Percentiles rank a stretch among this genome's conserved stretches.
These are phyloP conservation scores for Alosa alosa DNA, from an alignment of 2,113 vertebrate species.

Conservation along the genomic window DNA sequence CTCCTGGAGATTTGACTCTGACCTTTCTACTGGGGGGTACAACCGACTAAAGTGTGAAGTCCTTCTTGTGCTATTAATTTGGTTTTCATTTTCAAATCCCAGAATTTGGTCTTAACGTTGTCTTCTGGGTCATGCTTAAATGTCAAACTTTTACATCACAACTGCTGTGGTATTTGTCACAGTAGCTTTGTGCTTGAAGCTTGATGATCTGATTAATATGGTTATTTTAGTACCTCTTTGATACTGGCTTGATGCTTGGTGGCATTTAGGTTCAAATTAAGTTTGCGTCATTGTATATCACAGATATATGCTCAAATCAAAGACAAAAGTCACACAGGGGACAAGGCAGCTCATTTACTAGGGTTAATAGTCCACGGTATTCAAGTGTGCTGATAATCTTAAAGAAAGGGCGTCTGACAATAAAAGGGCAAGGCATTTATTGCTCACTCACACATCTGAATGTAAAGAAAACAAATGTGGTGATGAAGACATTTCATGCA, in stretches of 20 bases:
- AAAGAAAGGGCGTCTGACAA: neutral
- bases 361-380: too few relatives aligned
- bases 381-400: too few relatives aligned
- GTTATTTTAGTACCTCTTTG: neutral
- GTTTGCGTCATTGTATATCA: neutral
- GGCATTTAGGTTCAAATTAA: neutral
- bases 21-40: neutral
- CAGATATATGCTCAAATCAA: too few relatives aligned
- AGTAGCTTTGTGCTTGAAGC: neutral
- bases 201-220: neutral
- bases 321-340: too few relatives aligned
- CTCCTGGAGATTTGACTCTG: neutral
- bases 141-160: neutral
- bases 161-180: neutral
- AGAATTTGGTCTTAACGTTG: neutral
- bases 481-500: neutral
- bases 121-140: neutral
- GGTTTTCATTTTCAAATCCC: neutral
- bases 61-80: neutral
- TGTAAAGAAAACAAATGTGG: neutral
- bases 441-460: neutral
- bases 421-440: neutral
- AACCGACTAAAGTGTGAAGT: neutral
- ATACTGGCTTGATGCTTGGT: neutral
- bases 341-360: too few relatives aligned